Conservation (phyloP, 30 jellyfish, hydroid and myxozoan genomes). For the Turritopsis rubra region DNA sequence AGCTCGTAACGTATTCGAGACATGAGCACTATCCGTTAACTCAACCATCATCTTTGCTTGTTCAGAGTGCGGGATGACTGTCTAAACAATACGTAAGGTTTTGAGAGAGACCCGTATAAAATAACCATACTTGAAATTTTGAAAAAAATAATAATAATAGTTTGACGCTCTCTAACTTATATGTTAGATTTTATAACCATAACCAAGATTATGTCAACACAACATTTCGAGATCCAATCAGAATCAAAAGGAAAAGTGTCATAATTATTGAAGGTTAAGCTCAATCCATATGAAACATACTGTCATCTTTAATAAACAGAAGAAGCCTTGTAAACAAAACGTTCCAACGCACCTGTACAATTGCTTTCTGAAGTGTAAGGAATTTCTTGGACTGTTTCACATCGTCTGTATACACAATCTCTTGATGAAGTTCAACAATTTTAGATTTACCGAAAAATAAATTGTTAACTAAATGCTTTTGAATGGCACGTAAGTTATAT, state of each 20-base stretch:
- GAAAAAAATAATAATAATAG: not conserved
- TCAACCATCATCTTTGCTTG: conserved; percentile 45
- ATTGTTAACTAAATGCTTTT: conserved; percentile 41
- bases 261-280: too few species aligned
- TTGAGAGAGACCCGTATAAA: too few species aligned
- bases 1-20: conserved; percentile 62
- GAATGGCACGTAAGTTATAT: conserved; percentile 43
- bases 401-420: conserved; percentile 12
- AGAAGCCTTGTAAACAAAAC: not conserved
- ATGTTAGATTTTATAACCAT: too few species aligned
- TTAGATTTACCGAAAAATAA: conserved; percentile 38
- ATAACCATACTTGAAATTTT: too few species aligned
- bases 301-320: not conserved
- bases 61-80: conserved; percentile 36
- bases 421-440: conserved; percentile 19
- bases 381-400: not conserved
- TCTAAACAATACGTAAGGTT: conserved; percentile 3
- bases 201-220: too few species aligned
- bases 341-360: not conserved
- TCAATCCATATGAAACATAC: not conserved
- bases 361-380: not conserved
- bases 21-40: conserved; percentile 35
- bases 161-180: too few species aligned
- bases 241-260: too few species aligned
- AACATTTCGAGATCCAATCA: too few species aligned